phyloP scores from a whole-genome alignment of 30 jellyfish, hydroid and myxozoan genomes.

The Mastigias papua region DNA sequence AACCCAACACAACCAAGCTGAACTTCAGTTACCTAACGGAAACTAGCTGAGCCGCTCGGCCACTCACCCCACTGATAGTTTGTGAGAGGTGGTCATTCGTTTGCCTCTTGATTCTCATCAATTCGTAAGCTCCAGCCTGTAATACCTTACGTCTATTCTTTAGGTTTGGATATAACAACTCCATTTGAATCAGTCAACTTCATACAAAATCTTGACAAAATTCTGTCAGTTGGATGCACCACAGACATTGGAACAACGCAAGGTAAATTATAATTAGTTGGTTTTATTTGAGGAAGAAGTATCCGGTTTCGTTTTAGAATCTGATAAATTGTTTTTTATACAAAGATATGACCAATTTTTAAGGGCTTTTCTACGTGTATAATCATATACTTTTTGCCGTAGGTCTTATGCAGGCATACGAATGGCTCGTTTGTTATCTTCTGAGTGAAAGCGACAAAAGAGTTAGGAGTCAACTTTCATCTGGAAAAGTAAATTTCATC shows the following conservation, averaged over 20 bases:
- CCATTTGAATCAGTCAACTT: slow-evolving; percentile 70
- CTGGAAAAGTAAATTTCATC: slow-evolving; percentile 65
- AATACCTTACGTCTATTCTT: neutral
- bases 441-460: slow-evolving; percentile 60
- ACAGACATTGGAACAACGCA: slow-evolving; percentile 46
- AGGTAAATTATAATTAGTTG: slow-evolving; percentile 7
- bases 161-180: slow-evolving; percentile 51
- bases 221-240: slow-evolving; percentile 35
- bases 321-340: no score
- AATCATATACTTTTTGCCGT: neutral
- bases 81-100: no score
- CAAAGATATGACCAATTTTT: no score
- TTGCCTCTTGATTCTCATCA: no score
- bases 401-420: slow-evolving; percentile 81
- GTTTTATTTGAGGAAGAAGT: no score
- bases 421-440: slow-evolving; percentile 87
- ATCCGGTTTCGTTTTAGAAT: no score
- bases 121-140: neutral
- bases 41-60: no score
- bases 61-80: no score
- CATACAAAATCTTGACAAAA: slow-evolving; percentile 31
- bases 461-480: slow-evolving; percentile 55
- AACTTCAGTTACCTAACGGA: no score
- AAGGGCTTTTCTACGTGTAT: no score
- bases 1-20: no score